Base-by-base conservation (phyloP, 64 coral and sea anemone species). In the Stichodactyla mertensii region DNA sequence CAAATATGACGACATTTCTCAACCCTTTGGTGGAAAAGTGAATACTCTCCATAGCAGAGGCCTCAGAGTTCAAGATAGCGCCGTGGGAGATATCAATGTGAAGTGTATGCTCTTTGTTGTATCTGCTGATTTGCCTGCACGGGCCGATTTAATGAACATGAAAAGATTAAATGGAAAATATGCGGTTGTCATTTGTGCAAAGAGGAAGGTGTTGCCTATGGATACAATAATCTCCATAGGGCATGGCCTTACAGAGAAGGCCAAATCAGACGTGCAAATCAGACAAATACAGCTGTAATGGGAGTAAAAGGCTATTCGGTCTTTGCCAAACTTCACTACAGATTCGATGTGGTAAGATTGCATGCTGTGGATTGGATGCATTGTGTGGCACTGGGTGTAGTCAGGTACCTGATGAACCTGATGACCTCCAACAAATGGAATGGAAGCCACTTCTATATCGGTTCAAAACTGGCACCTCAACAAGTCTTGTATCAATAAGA, bases 61-160 rank as follows among this genome's bases (percentile, higher is more conserved):
- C 0, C 78, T 88, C 52, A 57, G 79, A 64, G 51, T 88, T 62
- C 71, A 55, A 57, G 87, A 88, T 61, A 88, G 86, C 54, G 86
- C 91, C 31, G 91, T 61, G 64, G 91, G 91, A 52, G 81, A 92
- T 20, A 92, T 92, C 57, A 84, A 77, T 88, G 91, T 92, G 19
- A 70, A 60, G 57, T 92, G 86, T 78, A 83, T 92, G 78, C 79
- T 92, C 16, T 92, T 92, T 92, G 85, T 92, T 45, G 82, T 78
- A 55, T 84, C 86, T 36, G 64, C 80, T 52, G 91, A 92, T 77
- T 83, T 92, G 86, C 91, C 80, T 83, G 80, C 86, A 19, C 81
- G 91, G 18, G 91, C 91, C 64, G 91, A 92, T 23, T 4, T 92
- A 54, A 92, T 92, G 84, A 87, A 87, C 27, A 87, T 79, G 86